Base-by-base conservation (phyloP, 2,888 invertebrate genomes). In the Tenthredo distinguenda region DNA sequence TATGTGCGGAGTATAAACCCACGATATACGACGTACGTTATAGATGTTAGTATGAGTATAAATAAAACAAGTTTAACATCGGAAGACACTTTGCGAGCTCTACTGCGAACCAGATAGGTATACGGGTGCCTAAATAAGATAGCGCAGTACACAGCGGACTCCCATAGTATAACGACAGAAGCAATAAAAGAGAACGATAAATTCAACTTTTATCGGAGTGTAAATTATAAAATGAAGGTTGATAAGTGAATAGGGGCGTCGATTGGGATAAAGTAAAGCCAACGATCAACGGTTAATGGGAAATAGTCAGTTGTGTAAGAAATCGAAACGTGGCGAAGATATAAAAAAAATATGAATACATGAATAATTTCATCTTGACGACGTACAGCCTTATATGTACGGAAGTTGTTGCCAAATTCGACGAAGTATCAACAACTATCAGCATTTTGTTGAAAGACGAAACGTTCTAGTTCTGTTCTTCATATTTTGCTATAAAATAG, bases 161-260 rank as follows among this genome's bases (percentile, higher is more conserved):
- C 76, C 76, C 12, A 7, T 34, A 47, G 47, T n/a, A 55, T 47
- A 47, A 76, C 26, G 47, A 34, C 43, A 47, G 47, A 47, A 21
- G 76, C 76, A 43, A 76, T 47, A 76, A 76, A 47, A 76, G n/a
- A n/a, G 47, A 76, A 76, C 76, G 47, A 76, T 76, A 76, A 76
- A 76, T 76, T 47, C 76, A 47, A 47, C 47, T 43, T 76, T 76
- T 47, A 76, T 76, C 76, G 76, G 76, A 26, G 21, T 76, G 43
- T 76, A 47, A 76, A 47, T 76, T 76, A 76, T 76, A n/a, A 76
- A 76, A 76, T 76, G 76, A 47, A 76, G 76, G 47, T 47, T 76
- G 76, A 47, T 76, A 43, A 40, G 47, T 55, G 55, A 77, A 77
- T 77, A 55, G 31, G 55, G 34, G 50, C 34, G 72, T 43, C 43